A percentile compares a stretch with the other conserved stretches of the same genome.
Evolutionary conservation across 2,113 vertebrate genomes (phyloP).

Genomic region (Corydoras maculifer): DNA sequence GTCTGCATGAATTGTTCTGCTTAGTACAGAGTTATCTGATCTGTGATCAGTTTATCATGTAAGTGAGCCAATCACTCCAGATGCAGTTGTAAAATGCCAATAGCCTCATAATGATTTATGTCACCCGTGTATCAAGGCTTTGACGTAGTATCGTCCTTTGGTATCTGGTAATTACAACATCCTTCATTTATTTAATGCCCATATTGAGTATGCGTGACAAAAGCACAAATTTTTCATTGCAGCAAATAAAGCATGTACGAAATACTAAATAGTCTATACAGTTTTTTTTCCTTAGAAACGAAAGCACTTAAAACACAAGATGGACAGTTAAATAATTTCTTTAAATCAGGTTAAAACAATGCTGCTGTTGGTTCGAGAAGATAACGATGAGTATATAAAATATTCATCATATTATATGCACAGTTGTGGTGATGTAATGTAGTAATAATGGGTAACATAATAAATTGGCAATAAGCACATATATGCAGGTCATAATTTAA

Average conservation of each 20-base stretch:
- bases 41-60: conserved; percentile 35
- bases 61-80: conserved; percentile 19
- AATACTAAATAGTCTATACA: not conserved
- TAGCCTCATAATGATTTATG: conserved; percentile 7
- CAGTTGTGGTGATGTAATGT: not conserved
- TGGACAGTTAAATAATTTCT: conserved; percentile 5
- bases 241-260: conserved; percentile 29
- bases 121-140: conserved; percentile 14
- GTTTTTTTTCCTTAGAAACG: not conserved
- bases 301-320: not conserved
- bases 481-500: not conserved
- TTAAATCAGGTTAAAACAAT: conserved; percentile 18
- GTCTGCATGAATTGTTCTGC: conserved; percentile 49
- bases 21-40: conserved; percentile 34
- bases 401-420: conserved; percentile 11
- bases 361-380: not conserved
- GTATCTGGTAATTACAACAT: conserved; percentile 12
- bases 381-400: not conserved
- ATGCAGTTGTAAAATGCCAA: not conserved
- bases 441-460: not conserved
- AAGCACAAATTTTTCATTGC: conserved; percentile 15
- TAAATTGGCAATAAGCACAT: conserved; percentile 17
- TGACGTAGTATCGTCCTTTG: conserved; percentile 20
- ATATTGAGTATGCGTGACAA: conserved; percentile 15
- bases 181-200: conserved; percentile 16